Conservation (phyloP, 1,140 invertebrate species). For the Oppia nitens region DNA sequence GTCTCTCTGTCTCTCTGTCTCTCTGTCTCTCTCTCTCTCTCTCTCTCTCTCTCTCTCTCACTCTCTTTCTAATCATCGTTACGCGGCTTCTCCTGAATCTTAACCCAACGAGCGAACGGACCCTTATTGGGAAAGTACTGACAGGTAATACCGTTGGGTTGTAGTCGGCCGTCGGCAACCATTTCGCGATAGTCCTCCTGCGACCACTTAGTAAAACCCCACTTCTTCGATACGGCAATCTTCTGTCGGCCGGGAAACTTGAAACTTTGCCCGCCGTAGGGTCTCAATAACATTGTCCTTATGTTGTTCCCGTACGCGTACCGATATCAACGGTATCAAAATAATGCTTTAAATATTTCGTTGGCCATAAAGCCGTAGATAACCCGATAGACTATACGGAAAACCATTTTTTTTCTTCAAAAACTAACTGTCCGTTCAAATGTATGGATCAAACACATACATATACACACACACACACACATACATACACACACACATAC, state of each 20-base stretch:
- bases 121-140: slow-evolving; percentile 85
- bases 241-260: slow-evolving; percentile 99
- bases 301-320: slow-evolving; percentile 82
- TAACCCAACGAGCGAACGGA: slow-evolving; percentile 71
- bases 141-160: slow-evolving; percentile 84
- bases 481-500: too few relatives aligned
- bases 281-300: slow-evolving; percentile 87
- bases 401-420: too few relatives aligned
- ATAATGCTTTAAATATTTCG: too few relatives aligned
- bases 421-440: too few relatives aligned
- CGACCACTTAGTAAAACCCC: slow-evolving; percentile 97
- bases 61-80: too few relatives aligned
- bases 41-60: too few relatives aligned
- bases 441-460: too few relatives aligned
- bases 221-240: slow-evolving; percentile 93
- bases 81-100: slow-evolving; percentile 28
- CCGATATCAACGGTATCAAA: slow-evolving; percentile 97
- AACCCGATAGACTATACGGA: not conserved
- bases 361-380: not conserved
- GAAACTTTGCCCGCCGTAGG: slow-evolving; percentile 92
- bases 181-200: slow-evolving; percentile 71
- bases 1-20: too few relatives aligned
- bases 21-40: too few relatives aligned
- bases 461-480: too few relatives aligned
- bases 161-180: slow-evolving; percentile 57